Evolutionary conservation across 2,113 vertebrate species (phyloP), one percentile per base, ranked within the genome.

Genomic region (Donacobius atricapilla): DNA sequence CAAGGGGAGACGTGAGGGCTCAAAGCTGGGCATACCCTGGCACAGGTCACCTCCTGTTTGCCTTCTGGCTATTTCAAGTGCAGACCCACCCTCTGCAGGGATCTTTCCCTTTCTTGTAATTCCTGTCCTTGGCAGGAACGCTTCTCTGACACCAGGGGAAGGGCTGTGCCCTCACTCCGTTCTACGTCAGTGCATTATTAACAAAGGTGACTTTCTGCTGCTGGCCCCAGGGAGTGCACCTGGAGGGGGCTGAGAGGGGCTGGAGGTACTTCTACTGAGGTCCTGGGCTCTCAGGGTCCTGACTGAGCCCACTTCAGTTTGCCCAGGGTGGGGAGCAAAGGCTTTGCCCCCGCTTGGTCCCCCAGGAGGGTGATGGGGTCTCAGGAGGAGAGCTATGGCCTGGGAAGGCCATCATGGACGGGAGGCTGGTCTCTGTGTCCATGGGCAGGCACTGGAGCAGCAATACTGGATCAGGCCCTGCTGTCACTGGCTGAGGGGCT

Each of bases 321-420:
- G 58, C 33, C 8, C 19, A 30, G 58, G 22, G 13, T 75, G 37
- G 20, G 25, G n/a, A 44, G 44, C 48, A 42, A 88, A 83, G 57
- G 20, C 17, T 71, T 48, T 44, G 18, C 31, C 15, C 13, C 7
- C 6, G 7, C 1, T 63, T 12, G 22, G 39, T 68, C 5, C 45
- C 8, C 17, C 2, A 12, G 37, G 64, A 51, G 21, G 27, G 10
- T 23, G 33, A 25, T 42, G 50, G 21, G 4, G 2, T 65, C 25
- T 23, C 0, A 0, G 25, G 28, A 71, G n/a, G 19, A 28, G 25
- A 68, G 35, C 61, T 10, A 0, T 3, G 14, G 51, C 0, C 1
- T 28, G 24, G 39, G 45, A 64, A 71, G 14, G 18, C 18, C 28
- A 6, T 27, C 2, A 0, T 4, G 33, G 54, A 14, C 61, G 30